These are phyloP conservation scores for Fistularia commersonii DNA, from an alignment of 2,797 vertebrate species.

Conservation along the genomic window DNA sequence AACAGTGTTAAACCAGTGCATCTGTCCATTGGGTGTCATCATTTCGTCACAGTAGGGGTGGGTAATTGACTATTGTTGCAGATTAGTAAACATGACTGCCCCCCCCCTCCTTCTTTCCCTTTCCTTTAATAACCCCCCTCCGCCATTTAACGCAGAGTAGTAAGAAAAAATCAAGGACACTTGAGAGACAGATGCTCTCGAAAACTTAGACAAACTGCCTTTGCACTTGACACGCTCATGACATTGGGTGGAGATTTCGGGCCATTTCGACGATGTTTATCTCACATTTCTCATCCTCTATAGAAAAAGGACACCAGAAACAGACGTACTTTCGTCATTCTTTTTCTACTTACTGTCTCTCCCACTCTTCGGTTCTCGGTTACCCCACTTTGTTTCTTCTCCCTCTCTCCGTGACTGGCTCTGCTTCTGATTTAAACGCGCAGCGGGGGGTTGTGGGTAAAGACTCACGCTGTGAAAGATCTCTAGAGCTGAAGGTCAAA, in stretches of 20 bases:
- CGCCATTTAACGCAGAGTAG: too few relatives aligned
- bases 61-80: constrained; percentile 62
- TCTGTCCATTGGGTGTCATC: constrained; percentile 75
- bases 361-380: constrained; percentile 9
- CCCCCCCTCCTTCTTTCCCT: constrained; percentile 23
- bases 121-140: background rate
- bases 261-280: too few relatives aligned
- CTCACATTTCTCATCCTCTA: too few relatives aligned
- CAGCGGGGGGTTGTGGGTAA: constrained; percentile 65
- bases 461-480: constrained; percentile 67
- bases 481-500: constrained; percentile 75
- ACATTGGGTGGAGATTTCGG: too few relatives aligned
- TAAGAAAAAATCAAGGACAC: too few relatives aligned
- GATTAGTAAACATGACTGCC: constrained; percentile 64
- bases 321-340: constrained; percentile 44
- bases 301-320: too few relatives aligned
- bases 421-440: constrained; percentile 62
- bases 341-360: constrained; percentile 23
- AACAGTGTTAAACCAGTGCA: constrained; percentile 74
- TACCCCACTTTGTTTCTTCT: constrained; percentile 33
- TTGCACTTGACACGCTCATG: too few relatives aligned
- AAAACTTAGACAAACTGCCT: too few relatives aligned
- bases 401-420: constrained; percentile 39
- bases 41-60: constrained; percentile 71
- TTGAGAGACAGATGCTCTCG: too few relatives aligned